A percentile compares a stretch with the other conserved stretches of the same genome.
These are phyloP conservation scores for Dryobates pubescens DNA, from an alignment of 2,797 vertebrate species.

Conservation along the genomic window DNA sequence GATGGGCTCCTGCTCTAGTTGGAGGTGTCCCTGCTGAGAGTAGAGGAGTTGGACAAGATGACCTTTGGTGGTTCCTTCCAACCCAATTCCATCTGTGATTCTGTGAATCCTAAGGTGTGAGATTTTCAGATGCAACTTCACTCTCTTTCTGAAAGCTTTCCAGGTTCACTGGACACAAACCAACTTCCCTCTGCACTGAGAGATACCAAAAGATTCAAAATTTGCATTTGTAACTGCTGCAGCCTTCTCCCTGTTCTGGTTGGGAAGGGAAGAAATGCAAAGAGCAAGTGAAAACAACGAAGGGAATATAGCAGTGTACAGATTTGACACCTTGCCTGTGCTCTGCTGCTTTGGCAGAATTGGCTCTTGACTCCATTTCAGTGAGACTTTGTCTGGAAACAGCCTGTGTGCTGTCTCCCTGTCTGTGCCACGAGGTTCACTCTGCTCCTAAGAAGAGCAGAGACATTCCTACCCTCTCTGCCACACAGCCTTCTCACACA, in stretches of 20 bases:
- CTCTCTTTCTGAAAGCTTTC: not conserved
- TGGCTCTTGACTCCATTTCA: not conserved
- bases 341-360: not conserved
- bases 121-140: not conserved
- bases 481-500: not conserved
- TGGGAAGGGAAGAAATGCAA: conserved; percentile 15
- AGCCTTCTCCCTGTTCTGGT: not conserved
- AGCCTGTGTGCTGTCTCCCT: not conserved
- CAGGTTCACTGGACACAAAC: not conserved
- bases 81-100: too few species aligned
- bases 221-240: not conserved
- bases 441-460: not conserved
- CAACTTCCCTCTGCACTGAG: not conserved
- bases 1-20: too few species aligned
- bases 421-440: not conserved
- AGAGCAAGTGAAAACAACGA: conserved; percentile 31
- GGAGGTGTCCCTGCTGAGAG: too few species aligned
- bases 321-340: not conserved
- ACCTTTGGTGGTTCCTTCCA: too few species aligned
- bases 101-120: not conserved
- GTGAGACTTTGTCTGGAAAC: not conserved
- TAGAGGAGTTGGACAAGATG: too few species aligned
- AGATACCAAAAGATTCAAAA: not conserved
- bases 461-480: not conserved
- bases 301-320: not conserved